Evolutionary conservation across 2,888 invertebrate genomes (phyloP), one percentile per base, ranked within the genome.

Genomic region (Erebia palarica): DNA sequence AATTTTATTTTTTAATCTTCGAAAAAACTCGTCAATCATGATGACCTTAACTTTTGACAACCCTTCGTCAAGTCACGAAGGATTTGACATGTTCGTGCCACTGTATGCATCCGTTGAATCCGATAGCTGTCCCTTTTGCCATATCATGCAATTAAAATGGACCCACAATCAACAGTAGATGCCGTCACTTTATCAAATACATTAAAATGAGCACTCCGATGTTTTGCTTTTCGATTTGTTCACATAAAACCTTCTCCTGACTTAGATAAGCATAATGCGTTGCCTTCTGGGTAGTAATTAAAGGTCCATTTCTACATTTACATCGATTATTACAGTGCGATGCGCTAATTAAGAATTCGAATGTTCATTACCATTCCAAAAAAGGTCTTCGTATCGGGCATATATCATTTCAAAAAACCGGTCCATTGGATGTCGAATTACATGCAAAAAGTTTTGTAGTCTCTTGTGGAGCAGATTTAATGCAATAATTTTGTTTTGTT

Each of bases 101-200:
- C 81, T 75, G 80, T 77, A 74, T 78, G 73, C 69, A 77, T 79
- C 78, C 80, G 73, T 75, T 66, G 71, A 71, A 27, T 61, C 60
- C 36, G 53, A 61, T 53, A 53, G 68, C 75, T 79, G 82, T 81
- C 81, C 79, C 83, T 85, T 84, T 85, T 84, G 86, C 86, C 82
- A 83, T 90, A 91, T 90, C 91, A 85, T 85, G 90, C 91, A 92
- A 92, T 93, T 92, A 92, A 92, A 90, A 82, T 82, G 82, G 81
- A 84, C 84, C 81, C 79, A 78, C 80, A 79, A 78, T 80, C 79
- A 86, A 88, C 90, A 83, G 91, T 90, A 88, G 90, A 89, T 87
- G 91, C 84, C 91, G 88, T 92, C 92, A 90, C 82, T 89, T 92
- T 93, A 93, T 92, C 92, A 91, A 90, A 92, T 88, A 90, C 92